Evolutionary conservation across 2,797 vertebrate species (phyloP).

Genomic region (Clarias pachynema): DNA sequence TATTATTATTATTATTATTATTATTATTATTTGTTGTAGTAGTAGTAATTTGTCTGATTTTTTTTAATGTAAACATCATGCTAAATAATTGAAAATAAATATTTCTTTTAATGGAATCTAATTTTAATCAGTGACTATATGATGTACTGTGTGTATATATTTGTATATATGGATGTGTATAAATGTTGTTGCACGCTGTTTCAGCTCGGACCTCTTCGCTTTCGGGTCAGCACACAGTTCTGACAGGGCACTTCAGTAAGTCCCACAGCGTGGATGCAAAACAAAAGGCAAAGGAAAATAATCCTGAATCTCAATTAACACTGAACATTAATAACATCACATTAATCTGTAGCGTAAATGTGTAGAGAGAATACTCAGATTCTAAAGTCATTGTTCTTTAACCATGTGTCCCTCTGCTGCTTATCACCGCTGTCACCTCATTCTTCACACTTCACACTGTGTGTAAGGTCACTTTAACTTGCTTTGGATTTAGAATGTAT

Average conservation of each 20-base stretch:
- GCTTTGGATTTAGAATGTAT: not conserved
- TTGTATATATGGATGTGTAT: not conserved
- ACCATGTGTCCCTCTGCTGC: slow-evolving; percentile 21
- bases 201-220: slow-evolving; percentile 41
- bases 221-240: slow-evolving; percentile 33
- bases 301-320: not conserved
- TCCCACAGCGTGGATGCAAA: slow-evolving; percentile 12
- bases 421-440: not conserved
- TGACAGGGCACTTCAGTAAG: slow-evolving; percentile 56
- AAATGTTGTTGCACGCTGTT: slow-evolving; percentile 52
- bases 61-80: not conserved
- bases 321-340: not conserved
- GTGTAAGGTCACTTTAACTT: not conserved
- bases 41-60: not conserved
- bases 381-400: not conserved
- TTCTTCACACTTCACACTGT: not conserved
- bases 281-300: not conserved
- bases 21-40: not conserved
- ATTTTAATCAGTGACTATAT: not conserved
- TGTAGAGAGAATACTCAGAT: no score
- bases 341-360: not conserved
- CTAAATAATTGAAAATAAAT: not conserved
- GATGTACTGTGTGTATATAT: not conserved
- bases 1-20: not conserved
- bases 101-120: not conserved